A percentile compares a stretch with the other conserved stretches of the same genome.
Conservation (phyloP, 1,140 invertebrate species). For the Drosophila pruinosa region DNA sequence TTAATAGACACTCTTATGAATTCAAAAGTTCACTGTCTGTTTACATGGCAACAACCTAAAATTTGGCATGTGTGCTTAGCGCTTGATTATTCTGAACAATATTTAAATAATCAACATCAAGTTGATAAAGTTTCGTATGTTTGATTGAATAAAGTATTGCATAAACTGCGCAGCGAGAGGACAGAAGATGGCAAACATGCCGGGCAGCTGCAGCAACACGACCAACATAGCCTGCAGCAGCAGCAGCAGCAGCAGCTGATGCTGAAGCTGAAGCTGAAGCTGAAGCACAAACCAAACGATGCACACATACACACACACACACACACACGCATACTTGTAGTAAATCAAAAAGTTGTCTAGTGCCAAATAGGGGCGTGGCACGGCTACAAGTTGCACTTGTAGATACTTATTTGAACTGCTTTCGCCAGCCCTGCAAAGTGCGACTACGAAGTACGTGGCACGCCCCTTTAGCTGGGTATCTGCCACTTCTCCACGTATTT, state of each 20-base stretch:
- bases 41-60: neutral
- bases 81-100: constrained; percentile 1
- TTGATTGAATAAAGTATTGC: constrained; percentile 35
- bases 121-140: constrained; percentile 22
- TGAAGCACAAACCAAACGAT: constrained; percentile 14
- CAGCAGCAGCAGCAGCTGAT: neutral
- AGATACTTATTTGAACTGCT: constrained; percentile 69
- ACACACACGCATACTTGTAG: constrained; percentile 24
- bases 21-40: neutral
- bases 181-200: constrained; percentile 30
- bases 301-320: neutral
- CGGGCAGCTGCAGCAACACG: constrained; percentile 1
- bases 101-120: constrained; percentile 31
- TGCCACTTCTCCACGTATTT: constrained; percentile 68
- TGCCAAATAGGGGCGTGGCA: constrained; percentile 61
- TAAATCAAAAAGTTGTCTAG: constrained; percentile 74
- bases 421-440: constrained; percentile 21
- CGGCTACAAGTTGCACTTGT: constrained; percentile 45
- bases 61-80: neutral
- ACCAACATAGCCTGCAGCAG: neutral
- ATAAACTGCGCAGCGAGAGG: constrained; percentile 38
- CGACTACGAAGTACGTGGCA: neutral
- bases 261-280: neutral
- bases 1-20: too few relatives aligned
- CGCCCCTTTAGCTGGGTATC: neutral